Evolutionary conservation across 2,797 vertebrate genomes (phyloP), one percentile per base, ranked within the genome.

Genomic region (Scomberomorus guttatus): DNA sequence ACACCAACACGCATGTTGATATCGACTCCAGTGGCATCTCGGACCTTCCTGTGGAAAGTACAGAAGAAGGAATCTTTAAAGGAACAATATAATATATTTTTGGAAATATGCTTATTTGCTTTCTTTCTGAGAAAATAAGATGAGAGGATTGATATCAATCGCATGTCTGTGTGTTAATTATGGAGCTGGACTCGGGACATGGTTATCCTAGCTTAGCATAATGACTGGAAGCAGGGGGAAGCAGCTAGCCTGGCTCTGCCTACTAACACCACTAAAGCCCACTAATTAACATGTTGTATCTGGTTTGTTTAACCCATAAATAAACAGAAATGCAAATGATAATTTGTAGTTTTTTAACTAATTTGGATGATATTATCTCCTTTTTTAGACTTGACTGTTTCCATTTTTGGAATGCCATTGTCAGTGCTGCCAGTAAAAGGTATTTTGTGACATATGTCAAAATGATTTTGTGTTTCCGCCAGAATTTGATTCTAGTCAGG

Each of bases 1-100:
- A 99, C 98, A 17, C 98, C 98, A 0, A 99, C 98, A 0, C 98
- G 97, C 98, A 99, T 99, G 90, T 98, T 99, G 66, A 99, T 99
- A 18, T 99, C 98, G 0, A 99, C 98, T 29, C 97, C 96, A 0
- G 98, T 99, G 62, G 98, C 98, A 0, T 99, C 97, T 71, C 98
- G 95, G 71, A 99, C 98, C 87, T 99, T 99, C 95, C 98, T 99
- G 86, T 55, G 64, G 75, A 57, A 51, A 82, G 50, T 4, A 27
- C 24, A 69, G 24, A 60, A 34, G 7, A 34, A 60, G 5, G 57
- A 3, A 13, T 10, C 50, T 29, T 65, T 10, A 17, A 15, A 54
- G 46, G 12, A 20, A 11, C 5, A 29, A 22, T 54, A 54, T 4
- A 22, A 8, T 2, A 8, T 2, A 17, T n/a, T 67, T 54, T 3